Evolutionary conservation across 2,113 vertebrate species (phyloP).

Genomic region (Oxyura jamaicensis): DNA sequence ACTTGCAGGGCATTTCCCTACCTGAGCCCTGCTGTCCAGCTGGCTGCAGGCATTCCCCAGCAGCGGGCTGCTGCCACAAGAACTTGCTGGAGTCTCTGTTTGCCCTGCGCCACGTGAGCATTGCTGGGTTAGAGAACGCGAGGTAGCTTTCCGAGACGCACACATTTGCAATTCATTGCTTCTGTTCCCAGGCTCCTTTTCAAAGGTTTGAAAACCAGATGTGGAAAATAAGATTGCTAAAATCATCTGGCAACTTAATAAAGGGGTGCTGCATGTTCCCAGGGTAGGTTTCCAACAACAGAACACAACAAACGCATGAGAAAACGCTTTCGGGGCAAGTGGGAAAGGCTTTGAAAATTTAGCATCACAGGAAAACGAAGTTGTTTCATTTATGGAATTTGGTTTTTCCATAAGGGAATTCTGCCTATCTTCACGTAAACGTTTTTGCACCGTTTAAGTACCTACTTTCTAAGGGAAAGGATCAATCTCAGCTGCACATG

Average conservation of each 20-base stretch:
- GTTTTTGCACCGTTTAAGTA: background rate
- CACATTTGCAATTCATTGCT: slow-evolving; percentile 51
- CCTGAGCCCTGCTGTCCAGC: background rate
- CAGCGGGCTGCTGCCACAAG: background rate
- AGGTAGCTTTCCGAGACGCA: slow-evolving; percentile 4
- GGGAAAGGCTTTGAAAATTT: slow-evolving; percentile 18
- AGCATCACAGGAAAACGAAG: background rate
- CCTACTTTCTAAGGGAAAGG: background rate
- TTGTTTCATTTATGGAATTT: background rate
- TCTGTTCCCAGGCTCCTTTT: slow-evolving; percentile 49
- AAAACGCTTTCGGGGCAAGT: slow-evolving; percentile 29
- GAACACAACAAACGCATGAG: slow-evolving; percentile 16
- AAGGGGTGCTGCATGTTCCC: slow-evolving; percentile 39
- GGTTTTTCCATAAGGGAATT: background rate
- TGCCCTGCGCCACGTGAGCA: slow-evolving; percentile 8
- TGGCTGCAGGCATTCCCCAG: background rate
- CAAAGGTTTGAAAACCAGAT: slow-evolving; percentile 66
- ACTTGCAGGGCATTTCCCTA: background rate
- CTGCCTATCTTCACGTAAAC: background rate
- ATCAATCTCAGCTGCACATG: background rate
- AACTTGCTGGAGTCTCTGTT: background rate
- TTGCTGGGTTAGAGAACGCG: slow-evolving; percentile 8
- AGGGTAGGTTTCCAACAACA: slow-evolving; percentile 33
- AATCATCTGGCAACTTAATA: slow-evolving; percentile 63
- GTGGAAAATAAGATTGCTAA: slow-evolving; percentile 57